These are phyloP conservation scores for Odontamblyopus rebecca DNA, from an alignment of 2,797 vertebrate genomes.

Conservation along the genomic window DNA sequence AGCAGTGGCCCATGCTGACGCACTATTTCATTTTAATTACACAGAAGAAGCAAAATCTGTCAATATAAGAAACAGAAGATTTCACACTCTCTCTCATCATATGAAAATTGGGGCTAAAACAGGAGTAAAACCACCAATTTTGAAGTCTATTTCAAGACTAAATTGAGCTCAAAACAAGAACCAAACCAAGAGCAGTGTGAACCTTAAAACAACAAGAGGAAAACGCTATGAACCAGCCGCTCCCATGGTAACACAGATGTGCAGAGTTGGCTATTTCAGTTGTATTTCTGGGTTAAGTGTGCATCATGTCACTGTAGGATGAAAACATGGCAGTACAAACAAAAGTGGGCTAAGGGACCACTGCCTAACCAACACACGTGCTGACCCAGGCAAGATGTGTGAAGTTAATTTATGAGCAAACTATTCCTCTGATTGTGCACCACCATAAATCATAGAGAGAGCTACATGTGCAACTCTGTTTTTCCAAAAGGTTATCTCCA, in stretches of 20 bases:
- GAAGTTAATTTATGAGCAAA: conserved; percentile 9
- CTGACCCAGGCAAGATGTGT: not conserved
- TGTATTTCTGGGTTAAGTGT: conserved; percentile 9
- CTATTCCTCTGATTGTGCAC: not conserved
- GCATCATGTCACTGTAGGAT: not conserved
- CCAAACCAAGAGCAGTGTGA: not conserved
- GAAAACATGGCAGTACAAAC: not conserved
- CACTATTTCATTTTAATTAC: not conserved
- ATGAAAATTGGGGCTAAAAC: no score
- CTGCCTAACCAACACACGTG: not conserved
- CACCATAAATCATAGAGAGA: not conserved
- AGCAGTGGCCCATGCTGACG: not conserved
- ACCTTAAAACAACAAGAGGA: not conserved
- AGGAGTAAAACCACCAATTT: no score
- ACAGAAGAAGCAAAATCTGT: not conserved
- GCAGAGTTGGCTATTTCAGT: not conserved
- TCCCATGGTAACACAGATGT: not conserved
- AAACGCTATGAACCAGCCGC: no score
- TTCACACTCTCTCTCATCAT: no score
- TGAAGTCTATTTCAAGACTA: no score
- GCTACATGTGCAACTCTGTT: conserved; percentile 5
- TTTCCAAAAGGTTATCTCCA: conserved; percentile 13
- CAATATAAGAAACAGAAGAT: not conserved
- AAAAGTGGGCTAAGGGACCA: not conserved
- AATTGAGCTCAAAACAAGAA: not conserved